Conservation (phyloP, 2,888 invertebrate species). For the Tigriopus californicus region DNA sequence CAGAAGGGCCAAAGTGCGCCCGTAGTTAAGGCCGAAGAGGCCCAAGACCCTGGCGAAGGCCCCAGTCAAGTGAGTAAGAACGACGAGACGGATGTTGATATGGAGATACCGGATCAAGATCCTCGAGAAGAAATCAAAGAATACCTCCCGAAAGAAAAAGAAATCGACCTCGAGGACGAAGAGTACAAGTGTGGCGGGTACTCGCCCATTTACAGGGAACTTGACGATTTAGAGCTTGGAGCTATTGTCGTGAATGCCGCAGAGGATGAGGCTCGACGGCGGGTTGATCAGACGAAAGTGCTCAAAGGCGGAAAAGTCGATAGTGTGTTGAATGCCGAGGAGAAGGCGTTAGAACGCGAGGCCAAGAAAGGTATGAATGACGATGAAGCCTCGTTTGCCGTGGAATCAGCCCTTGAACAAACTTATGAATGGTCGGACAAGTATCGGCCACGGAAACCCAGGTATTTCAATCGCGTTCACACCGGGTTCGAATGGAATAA, state of each 20-base stretch:
- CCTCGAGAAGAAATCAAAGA: conserved; percentile 5
- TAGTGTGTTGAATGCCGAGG: conserved; percentile 37
- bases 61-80: conserved; percentile 23
- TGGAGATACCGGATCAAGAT: conserved; percentile 21
- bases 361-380: conserved; percentile 63
- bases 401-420: conserved; percentile 66
- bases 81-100: conserved; percentile 19
- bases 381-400: conserved; percentile 80
- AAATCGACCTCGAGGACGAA: conserved; percentile 32
- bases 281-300: conserved; percentile 49
- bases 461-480: conserved; percentile 50
- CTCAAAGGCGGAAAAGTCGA: conserved; percentile 34
- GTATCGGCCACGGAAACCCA: conserved; percentile 86
- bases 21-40: conserved; percentile 17
- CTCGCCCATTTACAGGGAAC: conserved; percentile 49
- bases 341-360: conserved; percentile 50
- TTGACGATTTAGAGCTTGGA: conserved; percentile 47
- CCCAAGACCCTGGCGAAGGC: conserved; percentile 15
- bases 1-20: conserved; percentile 19
- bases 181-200: conserved; percentile 65
- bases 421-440: conserved; percentile 93
- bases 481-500: conserved; percentile 99
- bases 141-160: neutral
- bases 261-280: conserved; percentile 53
- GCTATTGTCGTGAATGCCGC: conserved; percentile 53